Percentiles rank a stretch among this genome's conserved stretches.
Evolutionary conservation across 2,797 vertebrate genomes (phyloP).

Genomic region (Ctenopoma multispine): DNA sequence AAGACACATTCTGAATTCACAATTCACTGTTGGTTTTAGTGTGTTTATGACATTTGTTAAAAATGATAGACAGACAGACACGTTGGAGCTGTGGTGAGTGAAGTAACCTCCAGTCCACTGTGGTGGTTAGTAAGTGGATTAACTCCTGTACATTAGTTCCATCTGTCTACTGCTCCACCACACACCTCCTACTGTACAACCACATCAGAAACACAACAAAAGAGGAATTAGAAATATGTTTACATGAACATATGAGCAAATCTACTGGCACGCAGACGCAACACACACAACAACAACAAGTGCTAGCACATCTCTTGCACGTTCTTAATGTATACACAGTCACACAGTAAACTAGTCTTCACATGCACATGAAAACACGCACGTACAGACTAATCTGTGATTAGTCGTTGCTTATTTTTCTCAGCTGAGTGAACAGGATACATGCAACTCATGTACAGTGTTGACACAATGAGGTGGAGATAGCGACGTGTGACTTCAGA

Average conservation of each 20-base stretch:
- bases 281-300: conserved; percentile 1
- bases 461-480: conserved; percentile 30
- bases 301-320: not conserved
- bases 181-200: conserved; percentile 35
- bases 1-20: too few relatives aligned
- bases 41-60: not conserved
- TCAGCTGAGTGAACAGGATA: conserved; percentile 54
- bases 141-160: conserved; percentile 77
- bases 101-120: conserved; percentile 63
- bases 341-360: conserved; percentile 8
- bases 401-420: conserved; percentile 57
- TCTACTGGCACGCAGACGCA: conserved; percentile 12
- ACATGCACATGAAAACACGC: conserved; percentile 27
- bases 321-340: conserved; percentile 6
- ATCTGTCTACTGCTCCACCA: conserved; percentile 72
- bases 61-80: conserved; percentile 55
- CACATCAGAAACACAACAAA: conserved; percentile 6
- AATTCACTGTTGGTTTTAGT: too few relatives aligned
- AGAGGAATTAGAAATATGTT: conserved; percentile 25
- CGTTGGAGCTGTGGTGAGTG: conserved; percentile 42
- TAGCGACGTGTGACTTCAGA: conserved; percentile 14
- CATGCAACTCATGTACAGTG: conserved; percentile 34
- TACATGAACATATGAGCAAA: conserved; percentile 37
- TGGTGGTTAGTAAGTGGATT: conserved; percentile 77
- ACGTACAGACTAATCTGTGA: conserved; percentile 55